Conservation (phyloP, 2,797 vertebrate genomes). For the Odontamblyopus lacepedii region DNA sequence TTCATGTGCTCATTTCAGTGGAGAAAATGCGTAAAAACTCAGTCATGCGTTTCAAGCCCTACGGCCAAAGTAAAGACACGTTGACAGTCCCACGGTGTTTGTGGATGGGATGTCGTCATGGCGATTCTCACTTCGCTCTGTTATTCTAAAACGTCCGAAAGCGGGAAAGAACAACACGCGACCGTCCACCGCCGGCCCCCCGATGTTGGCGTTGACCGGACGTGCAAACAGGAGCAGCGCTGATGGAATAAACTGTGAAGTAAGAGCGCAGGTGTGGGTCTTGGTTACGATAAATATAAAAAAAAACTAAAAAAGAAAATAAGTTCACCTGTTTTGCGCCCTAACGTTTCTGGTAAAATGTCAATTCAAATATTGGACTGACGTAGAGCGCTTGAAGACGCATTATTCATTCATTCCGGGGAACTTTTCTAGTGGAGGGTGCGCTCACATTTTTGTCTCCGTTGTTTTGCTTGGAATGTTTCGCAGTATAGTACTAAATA, state of each 20-base stretch:
- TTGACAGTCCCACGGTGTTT: conserved; percentile 69
- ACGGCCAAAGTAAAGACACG: conserved; percentile 75
- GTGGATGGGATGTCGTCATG: conserved; percentile 68
- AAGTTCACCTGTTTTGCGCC: not conserved
- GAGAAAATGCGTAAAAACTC: conserved; percentile 67
- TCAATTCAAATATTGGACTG: not conserved
- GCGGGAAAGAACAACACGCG: conserved; percentile 75
- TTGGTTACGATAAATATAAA: not conserved
- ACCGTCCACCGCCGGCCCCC: not conserved
- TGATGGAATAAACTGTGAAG: conserved; percentile 33
- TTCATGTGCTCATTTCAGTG: conserved; percentile 36
- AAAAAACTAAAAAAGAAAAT: not conserved
- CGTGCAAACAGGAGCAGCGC: not conserved
- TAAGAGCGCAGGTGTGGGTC: conserved; percentile 38
- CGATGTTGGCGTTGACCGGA: conserved; percentile 11
- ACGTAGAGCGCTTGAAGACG: not conserved
- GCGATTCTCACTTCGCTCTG: conserved; percentile 59
- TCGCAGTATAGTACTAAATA: too few relatives aligned
- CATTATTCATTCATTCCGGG: too few relatives aligned
- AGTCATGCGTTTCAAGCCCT: conserved; percentile 46
- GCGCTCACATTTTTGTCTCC: too few relatives aligned
- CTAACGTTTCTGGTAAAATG: not conserved
- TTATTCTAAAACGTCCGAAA: conserved; percentile 70
- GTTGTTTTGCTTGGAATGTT: too few relatives aligned
- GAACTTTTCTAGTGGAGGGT: too few relatives aligned